Conservation (phyloP, 2,888 invertebrate genomes). For the Eilema caniola region DNA sequence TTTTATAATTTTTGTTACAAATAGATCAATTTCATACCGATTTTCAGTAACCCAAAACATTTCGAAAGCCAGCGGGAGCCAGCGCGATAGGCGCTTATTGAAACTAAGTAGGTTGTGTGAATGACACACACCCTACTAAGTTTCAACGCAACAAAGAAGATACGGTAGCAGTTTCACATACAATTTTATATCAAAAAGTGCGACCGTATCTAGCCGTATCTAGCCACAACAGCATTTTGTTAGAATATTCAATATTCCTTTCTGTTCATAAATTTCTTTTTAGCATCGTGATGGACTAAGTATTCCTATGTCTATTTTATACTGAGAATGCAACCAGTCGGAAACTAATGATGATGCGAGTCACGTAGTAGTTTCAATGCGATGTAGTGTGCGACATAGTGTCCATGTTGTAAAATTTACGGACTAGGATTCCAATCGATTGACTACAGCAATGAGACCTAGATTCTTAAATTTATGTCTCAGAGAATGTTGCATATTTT, state of each 20-base stretch:
- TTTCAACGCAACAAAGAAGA: too few relatives aligned
- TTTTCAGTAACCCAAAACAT: too few relatives aligned
- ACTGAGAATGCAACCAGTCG: background rate
- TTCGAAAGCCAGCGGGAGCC: too few relatives aligned
- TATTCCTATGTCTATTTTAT: background rate
- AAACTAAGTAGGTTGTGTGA: too few relatives aligned
- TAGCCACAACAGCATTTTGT: background rate
- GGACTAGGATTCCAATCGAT: background rate
- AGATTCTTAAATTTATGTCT: background rate
- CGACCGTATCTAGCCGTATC: too few relatives aligned
- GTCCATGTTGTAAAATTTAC: constrained; percentile 1
- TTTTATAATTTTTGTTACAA: too few relatives aligned
- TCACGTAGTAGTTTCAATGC: background rate
- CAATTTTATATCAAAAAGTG: too few relatives aligned
- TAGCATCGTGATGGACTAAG: background rate
- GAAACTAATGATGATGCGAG: background rate
- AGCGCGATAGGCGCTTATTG: too few relatives aligned
- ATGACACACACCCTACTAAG: too few relatives aligned
- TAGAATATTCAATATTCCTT: background rate
- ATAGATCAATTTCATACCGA: too few relatives aligned
- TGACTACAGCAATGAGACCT: background rate
- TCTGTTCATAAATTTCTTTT: background rate
- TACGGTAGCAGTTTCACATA: too few relatives aligned
- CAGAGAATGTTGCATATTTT: background rate
- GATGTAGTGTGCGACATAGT: background rate